Base-by-base conservation (phyloP, 2,113 vertebrate species). In the Lophotis ruficrista region DNA sequence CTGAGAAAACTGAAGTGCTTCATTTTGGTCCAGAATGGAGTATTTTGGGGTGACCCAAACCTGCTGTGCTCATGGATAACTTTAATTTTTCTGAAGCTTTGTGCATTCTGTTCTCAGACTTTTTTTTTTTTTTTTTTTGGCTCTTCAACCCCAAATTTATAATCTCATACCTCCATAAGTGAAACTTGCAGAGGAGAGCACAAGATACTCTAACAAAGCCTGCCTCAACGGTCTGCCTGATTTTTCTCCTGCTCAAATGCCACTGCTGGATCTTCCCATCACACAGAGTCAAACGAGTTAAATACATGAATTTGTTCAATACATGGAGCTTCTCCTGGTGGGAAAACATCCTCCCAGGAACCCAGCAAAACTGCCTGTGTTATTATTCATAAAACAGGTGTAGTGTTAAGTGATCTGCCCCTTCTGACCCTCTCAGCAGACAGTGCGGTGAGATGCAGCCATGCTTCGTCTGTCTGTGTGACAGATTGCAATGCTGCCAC, bases 351-450 rank as follows among this genome's bases (percentile, higher is more conserved):
- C 94, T 96, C 92, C 88, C 89, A 96, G 96, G 91, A 94, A 94
- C 89, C 86, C 86, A 82, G 93, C 18, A 11, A 82, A 93, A 84
- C 73, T 64, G 93, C 38, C 94, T 92, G 89, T 15, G 47, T 81
- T 90, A 75, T 96, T 95, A 96, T 96, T 91, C 94, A 94, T 95
- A 96, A 97, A 97, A 87, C 96, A 97, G 96, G 96, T 96, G 94
- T 96, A 97, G 96, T 97, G 96, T 96, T 97, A 96, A 97, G 92
- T 97, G 96, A 94, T 95, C 96, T 95, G 96, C 83, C 88, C 92
- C 94, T 73, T 7, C 87, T 83, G 94, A 89, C 95, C 94, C 94
- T 94, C 95, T 80, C 94, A 82, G 96, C 95, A 96, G 96, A 69
- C 90, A 75, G 91, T 69, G 93, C 9, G 27, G 84, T 68, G 91